Evolutionary conservation across 2,113 vertebrate genomes (phyloP).

Genomic region (Leucosticte australis): DNA sequence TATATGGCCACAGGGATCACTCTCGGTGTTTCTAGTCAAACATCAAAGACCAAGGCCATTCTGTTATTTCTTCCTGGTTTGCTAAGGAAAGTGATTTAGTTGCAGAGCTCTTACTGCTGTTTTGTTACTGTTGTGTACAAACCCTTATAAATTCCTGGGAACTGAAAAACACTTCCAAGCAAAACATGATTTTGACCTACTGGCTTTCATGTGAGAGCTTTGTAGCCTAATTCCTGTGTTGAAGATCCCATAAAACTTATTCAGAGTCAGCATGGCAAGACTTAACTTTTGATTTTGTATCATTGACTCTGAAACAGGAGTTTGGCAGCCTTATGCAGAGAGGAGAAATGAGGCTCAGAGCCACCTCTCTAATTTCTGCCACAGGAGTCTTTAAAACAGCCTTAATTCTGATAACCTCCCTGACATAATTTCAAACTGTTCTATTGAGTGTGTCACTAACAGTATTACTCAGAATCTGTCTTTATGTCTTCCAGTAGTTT

Average conservation of each 20-base stretch:
- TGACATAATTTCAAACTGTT: background rate
- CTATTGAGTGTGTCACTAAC: background rate
- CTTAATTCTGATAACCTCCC: background rate
- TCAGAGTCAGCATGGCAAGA: background rate
- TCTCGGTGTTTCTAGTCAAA: conserved; percentile 18
- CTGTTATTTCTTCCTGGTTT: conserved; percentile 28
- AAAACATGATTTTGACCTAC: background rate
- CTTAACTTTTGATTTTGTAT: background rate
- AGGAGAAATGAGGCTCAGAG: background rate
- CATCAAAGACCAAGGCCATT: conserved; percentile 46
- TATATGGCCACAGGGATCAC: background rate
- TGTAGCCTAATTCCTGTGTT: background rate
- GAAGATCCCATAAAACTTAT: background rate
- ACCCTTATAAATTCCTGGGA: background rate
- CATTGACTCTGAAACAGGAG: background rate
- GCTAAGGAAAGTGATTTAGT: conserved; percentile 11
- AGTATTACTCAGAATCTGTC: background rate
- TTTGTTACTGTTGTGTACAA: background rate
- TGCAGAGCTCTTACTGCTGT: background rate
- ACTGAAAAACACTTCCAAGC: background rate
- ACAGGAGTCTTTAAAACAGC: background rate
- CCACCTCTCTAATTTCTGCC: background rate
- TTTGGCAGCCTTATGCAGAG: background rate
- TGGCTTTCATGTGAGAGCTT: background rate
- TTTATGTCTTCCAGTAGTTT: background rate